phyloP scores from a whole-genome alignment of 2,797 vertebrate species.

The Sternotherus odoratus region DNA sequence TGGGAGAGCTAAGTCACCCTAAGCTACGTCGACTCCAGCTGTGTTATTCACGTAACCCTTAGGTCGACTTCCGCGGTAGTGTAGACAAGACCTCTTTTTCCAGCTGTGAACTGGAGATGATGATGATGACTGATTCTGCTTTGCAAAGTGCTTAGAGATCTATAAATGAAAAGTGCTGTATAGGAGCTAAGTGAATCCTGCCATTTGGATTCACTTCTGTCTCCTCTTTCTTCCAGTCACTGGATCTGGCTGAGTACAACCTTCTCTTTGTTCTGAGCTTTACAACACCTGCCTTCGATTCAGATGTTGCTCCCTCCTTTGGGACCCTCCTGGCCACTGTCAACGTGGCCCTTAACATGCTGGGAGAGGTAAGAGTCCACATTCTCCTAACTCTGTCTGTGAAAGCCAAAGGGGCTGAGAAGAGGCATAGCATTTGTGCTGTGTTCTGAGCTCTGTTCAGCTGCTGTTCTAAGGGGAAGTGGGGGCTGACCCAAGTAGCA shows the following conservation, averaged over 20 bases:
- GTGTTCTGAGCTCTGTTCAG: accelerated
- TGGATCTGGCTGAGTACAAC: slow-evolving; percentile 95
- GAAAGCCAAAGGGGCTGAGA: not conserved
- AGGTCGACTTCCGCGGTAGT: not conserved
- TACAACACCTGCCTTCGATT: slow-evolving; percentile 95
- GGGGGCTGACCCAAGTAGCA: too few relatives aligned
- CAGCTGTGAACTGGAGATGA: not conserved
- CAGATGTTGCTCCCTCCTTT: slow-evolving; percentile 95
- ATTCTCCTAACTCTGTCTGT: not conserved
- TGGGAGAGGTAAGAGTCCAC: slow-evolving; percentile 88
- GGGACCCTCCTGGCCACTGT: slow-evolving; percentile 96
- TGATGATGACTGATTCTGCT: not conserved
- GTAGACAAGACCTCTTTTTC: not conserved
- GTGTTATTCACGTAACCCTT: too few relatives aligned
- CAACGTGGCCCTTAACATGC: slow-evolving; percentile 94
- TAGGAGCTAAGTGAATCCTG: not conserved
- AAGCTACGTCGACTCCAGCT: too few relatives aligned
- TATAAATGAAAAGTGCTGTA: accelerated
- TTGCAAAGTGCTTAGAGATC: not conserved
- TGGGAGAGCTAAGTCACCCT: too few relatives aligned
- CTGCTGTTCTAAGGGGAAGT: not conserved
- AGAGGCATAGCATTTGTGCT: not conserved
- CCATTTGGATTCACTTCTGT: not conserved
- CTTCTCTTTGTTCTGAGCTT: slow-evolving; percentile 95
- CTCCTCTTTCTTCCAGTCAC: slow-evolving; percentile 81